Percentiles rank a stretch among this genome's conserved stretches.
phyloP scores from a whole-genome alignment of 2,797 vertebrate species.

The Chrosomus eos region DNA sequence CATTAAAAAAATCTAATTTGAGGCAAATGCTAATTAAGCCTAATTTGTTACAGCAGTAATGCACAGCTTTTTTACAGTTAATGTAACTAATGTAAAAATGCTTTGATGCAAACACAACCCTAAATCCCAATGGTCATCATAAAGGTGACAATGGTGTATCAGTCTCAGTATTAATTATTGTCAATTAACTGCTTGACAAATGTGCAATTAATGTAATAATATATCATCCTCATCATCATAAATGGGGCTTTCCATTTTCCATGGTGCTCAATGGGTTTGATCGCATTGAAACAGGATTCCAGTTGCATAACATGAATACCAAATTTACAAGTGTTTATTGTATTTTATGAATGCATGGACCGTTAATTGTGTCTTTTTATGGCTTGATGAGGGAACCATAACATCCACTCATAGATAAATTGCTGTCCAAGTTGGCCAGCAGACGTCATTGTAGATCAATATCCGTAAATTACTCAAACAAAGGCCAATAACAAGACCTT shows the following conservation, averaged over 20 bases:
- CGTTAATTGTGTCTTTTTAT: conserved; percentile 25
- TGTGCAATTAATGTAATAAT: conserved; percentile 48
- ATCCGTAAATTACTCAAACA: conserved; percentile 48
- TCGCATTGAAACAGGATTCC: background rate
- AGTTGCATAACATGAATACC: background rate
- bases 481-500: conserved; percentile 50
- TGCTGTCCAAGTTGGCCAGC: conserved; percentile 30
- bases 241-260: background rate
- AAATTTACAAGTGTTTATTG: conserved; percentile 12
- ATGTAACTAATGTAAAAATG: too few relatives aligned
- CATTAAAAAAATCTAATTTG: too few relatives aligned
- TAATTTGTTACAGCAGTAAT: too few relatives aligned
- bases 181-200: conserved; percentile 34
- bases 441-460: conserved; percentile 35
- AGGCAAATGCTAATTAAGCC: too few relatives aligned
- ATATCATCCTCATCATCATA: background rate
- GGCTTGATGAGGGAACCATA: conserved; percentile 30
- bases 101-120: background rate
- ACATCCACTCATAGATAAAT: conserved; percentile 31
- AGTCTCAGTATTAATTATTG: conserved; percentile 36
- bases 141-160: conserved; percentile 29
- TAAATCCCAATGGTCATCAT: conserved; percentile 21
- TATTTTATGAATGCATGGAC: conserved; percentile 7
- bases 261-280: background rate
- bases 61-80: too few relatives aligned